These are phyloP conservation scores for Antheraea pernyi DNA, from an alignment of 1,140 invertebrate species.

Conservation along the genomic window DNA sequence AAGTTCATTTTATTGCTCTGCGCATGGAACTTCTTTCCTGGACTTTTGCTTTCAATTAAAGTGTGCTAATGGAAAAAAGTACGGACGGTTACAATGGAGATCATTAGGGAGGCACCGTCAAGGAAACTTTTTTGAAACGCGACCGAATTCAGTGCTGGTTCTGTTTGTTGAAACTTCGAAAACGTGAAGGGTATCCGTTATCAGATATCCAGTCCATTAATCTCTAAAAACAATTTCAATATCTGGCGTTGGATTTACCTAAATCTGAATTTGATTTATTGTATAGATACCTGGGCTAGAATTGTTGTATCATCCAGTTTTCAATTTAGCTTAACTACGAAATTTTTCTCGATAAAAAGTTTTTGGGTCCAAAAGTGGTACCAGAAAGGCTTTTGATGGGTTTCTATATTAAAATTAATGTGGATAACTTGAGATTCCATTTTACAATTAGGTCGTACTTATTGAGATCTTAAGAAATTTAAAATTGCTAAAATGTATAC, in stretches of 20 bases:
- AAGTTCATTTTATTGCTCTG: conserved; percentile 30
- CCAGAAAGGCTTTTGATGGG: no score
- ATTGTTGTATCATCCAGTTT: not conserved
- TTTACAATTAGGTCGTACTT: no score
- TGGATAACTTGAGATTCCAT: no score
- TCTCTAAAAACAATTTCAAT: conserved; percentile 13
- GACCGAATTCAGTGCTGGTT: conserved; percentile 45
- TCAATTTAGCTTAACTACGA: not conserved
- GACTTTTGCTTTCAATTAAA: conserved; percentile 45
- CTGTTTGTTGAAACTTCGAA: conserved; percentile 32
- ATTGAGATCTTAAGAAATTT: no score
- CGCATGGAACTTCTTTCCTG: conserved; percentile 30
- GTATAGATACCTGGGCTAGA: not conserved
- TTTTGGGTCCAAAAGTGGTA: no score
- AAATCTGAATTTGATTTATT: not conserved
- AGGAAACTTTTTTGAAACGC: conserved; percentile 40
- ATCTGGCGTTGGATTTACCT: not conserved
- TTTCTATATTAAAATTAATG: no score
- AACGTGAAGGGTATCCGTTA: conserved; percentile 10
- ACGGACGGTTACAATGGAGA: conserved; percentile 37
- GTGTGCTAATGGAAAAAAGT: conserved; percentile 42
- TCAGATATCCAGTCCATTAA: conserved; percentile 16
- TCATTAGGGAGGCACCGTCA: conserved; percentile 31
- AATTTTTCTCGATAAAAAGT: no score
- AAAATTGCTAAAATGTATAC: no score